Evolutionary conservation across 1,140 invertebrate genomes (phyloP).

Genomic region (Calliopsis andreniformis): DNA sequence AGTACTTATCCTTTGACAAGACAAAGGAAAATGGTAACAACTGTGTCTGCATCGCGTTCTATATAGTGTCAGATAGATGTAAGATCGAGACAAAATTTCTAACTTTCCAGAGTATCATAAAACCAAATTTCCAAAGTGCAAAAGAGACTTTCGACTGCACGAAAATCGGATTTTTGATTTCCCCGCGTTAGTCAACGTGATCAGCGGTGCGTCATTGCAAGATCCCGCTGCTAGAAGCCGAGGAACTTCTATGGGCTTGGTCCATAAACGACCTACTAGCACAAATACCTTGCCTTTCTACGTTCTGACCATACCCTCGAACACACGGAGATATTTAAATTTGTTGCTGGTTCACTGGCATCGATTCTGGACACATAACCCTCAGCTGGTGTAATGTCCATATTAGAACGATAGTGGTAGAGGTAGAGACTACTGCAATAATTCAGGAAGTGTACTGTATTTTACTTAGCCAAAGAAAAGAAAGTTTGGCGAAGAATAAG

Average conservation of each 20-base stretch:
- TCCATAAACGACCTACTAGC: conserved; percentile 78
- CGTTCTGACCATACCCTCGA: conserved; percentile 50
- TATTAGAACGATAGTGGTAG: too few relatives aligned
- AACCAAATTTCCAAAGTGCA: not conserved
- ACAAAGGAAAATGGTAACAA: conserved; percentile 11
- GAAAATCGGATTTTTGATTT: conserved; percentile 15
- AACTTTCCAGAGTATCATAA: too few relatives aligned
- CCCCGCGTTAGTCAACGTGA: conserved; percentile 2
- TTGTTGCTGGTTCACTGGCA: conserved; percentile 37
- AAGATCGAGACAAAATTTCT: not conserved
- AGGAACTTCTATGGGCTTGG: conserved; percentile 77
- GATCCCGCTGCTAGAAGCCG: conserved; percentile 65
- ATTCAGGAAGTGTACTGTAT: too few relatives aligned
- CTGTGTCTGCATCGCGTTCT: too few relatives aligned
- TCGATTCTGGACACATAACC: too few relatives aligned
- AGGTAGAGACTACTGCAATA: too few relatives aligned
- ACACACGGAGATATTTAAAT: conserved; percentile 25
- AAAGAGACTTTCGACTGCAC: not conserved
- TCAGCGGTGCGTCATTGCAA: conserved; percentile 26
- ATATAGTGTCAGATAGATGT: too few relatives aligned
- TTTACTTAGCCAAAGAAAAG: too few relatives aligned
- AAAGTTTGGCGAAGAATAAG: too few relatives aligned
- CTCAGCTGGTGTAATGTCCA: too few relatives aligned
- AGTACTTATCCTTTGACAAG: not conserved
- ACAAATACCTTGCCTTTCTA: conserved; percentile 78